phyloP scores from a whole-genome alignment of 2,888 invertebrate species.

The Adela reaumurella region DNA sequence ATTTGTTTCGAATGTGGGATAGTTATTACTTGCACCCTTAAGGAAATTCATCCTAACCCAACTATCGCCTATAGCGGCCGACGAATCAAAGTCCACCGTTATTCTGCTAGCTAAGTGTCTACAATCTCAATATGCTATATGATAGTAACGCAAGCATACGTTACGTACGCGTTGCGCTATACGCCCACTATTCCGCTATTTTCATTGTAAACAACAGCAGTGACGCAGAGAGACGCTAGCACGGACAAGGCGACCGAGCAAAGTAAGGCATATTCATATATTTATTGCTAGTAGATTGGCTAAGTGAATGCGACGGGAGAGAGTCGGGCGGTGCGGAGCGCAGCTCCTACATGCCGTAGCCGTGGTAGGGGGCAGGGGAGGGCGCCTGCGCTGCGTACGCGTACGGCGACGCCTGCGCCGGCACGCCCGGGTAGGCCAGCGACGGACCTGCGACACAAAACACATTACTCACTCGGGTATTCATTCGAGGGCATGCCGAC shows the following conservation, averaged over 20 bases:
- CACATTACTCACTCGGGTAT: background rate
- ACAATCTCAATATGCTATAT: no score
- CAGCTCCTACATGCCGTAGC: conserved; percentile 50
- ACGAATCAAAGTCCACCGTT: no score
- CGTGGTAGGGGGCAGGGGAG: conserved; percentile 52
- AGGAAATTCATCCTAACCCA: no score
- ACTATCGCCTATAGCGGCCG: no score
- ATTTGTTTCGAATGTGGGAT: no score
- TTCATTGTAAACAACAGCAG: conserved; percentile 7
- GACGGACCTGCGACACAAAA: conserved; percentile 32
- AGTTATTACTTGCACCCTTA: no score
- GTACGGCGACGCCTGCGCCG: conserved; percentile 43
- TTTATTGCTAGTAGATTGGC: background rate
- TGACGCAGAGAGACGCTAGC: background rate
- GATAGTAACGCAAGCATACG: no score
- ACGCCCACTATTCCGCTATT: no score
- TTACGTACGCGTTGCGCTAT: no score
- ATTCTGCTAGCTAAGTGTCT: no score
- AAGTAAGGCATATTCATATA: background rate
- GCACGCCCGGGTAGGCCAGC: conserved; percentile 45
- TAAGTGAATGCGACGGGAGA: background rate
- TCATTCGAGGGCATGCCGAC: no score
- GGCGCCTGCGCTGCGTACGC: conserved; percentile 53
- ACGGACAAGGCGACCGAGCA: background rate
- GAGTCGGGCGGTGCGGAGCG: conserved; percentile 14